These are phyloP conservation scores for Tapera naevia DNA, from an alignment of 2,797 vertebrate genomes.

Conservation along the genomic window DNA sequence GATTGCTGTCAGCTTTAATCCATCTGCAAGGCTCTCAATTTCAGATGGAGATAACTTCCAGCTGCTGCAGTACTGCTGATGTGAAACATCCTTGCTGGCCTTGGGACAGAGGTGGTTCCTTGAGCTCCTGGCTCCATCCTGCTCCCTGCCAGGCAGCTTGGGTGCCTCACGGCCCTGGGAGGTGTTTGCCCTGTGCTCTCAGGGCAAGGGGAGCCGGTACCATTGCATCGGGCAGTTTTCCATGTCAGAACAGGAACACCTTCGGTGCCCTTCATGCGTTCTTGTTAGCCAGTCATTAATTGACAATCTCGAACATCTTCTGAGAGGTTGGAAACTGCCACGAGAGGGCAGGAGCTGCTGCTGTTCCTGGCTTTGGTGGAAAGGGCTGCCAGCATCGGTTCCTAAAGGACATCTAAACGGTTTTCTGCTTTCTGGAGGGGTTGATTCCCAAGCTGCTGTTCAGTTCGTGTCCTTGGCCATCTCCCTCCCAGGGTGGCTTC, in stretches of 20 bases:
- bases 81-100: background rate
- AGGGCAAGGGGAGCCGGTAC: background rate
- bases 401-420: background rate
- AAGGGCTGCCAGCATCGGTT: background rate
- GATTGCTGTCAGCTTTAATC: background rate
- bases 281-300: no score
- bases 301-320: background rate
- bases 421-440: background rate
- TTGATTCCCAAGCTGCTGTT: background rate
- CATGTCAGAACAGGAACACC: background rate
- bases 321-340: background rate
- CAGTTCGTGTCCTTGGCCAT: accelerated
- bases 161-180: background rate
- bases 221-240: accelerated
- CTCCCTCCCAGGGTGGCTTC: background rate
- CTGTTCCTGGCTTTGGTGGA: accelerated
- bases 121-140: accelerated
- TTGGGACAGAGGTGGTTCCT: background rate
- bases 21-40: background rate
- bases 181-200: background rate
- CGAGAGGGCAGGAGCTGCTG: slow-evolving; percentile 31
- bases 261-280: background rate
- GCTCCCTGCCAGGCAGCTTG: accelerated
- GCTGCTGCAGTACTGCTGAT: background rate
- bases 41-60: background rate